Evolutionary conservation across 92 coral and sea anemone genomes (phyloP), one percentile per base, ranked within the genome.

Genomic region (Diadumene lineata): DNA sequence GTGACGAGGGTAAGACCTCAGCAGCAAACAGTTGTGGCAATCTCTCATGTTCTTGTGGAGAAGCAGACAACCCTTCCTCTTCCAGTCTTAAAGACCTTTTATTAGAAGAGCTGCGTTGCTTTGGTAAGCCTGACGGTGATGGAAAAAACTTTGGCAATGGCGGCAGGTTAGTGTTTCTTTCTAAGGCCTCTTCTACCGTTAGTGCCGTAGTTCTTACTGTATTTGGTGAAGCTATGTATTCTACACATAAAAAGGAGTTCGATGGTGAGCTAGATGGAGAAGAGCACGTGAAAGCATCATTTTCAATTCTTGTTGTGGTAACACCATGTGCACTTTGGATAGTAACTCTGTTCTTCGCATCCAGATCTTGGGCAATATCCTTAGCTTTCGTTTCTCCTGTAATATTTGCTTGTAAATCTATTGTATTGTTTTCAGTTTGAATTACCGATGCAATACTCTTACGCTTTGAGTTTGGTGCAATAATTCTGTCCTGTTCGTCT

Each of bases 81-180:
- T 53, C n/a, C 18, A 9, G 60, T 38, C 48, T 38, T 13, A 23
- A 53, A 3, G 24, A 53, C 6, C 60, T 23, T 21, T 4, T 23
- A 53, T 9, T 68, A 38, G 48, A 13, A 4, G 13, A 6, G 13
- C 48, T 6, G 31, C 74, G 34, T 48, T n/a, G 34, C 60, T 48
- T 38, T 25, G 56, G n/a, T 8, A 30, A 13, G 1, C 7, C 11
- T 4, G 64, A 33, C 2, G 76, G 76, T 29, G 74, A 69, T 23
- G 87, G 93, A 26, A 87, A 72, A 66, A 88, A 88, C 51, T 79
- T 82, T 18, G 93, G 93, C 64, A 88, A 64, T n/a, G 90, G 93
- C 25, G 93, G 93, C 31, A 81, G 79, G 15, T 74, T 66, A 10
- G 7, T 55, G 58, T 29, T 58, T 57, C 16, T 21, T 34, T 70